Evolutionary conservation across 2,888 invertebrate species (phyloP).

Genomic region (Drosophila tanythrix): DNA sequence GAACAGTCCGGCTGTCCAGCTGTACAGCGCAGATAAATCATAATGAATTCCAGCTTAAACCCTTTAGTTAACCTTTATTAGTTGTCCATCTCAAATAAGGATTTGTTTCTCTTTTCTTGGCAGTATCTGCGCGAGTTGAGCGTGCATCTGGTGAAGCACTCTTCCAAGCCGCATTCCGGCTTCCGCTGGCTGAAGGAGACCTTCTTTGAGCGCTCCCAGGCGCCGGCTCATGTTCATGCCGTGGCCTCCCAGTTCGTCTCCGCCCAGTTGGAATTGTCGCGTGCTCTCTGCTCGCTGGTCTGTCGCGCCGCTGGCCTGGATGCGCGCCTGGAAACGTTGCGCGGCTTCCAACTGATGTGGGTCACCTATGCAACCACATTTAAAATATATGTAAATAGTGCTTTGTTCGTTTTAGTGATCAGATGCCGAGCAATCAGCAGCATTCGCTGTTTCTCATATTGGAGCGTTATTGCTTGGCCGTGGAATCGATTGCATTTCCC

Average conservation of each 20-base stretch:
- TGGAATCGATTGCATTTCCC: constrained; percentile 92
- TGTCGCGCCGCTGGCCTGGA: constrained; percentile 89
- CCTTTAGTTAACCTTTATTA: neutral
- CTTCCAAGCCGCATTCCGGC: constrained; percentile 85
- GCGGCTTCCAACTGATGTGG: constrained; percentile 93
- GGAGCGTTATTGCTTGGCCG: constrained; percentile 92
- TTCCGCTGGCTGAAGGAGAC: constrained; percentile 85
- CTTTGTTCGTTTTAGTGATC: constrained; percentile 87
- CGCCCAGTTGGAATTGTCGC: constrained; percentile 92
- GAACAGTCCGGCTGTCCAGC: neutral
- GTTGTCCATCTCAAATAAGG: neutral
- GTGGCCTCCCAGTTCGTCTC: constrained; percentile 92
- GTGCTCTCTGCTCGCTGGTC: constrained; percentile 91
- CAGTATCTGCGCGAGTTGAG: constrained; percentile 94
- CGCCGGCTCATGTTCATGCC: constrained; percentile 91
- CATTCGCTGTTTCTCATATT: constrained; percentile 91
- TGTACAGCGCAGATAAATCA: neutral
- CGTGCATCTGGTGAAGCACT: constrained; percentile 91
- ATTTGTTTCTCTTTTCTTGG: constrained; percentile 19
- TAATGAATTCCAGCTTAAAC: neutral
- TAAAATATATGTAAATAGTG: neutral
- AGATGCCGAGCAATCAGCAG: constrained; percentile 89
- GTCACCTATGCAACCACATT: constrained; percentile 33
- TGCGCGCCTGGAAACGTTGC: constrained; percentile 89
- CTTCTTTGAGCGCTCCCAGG: constrained; percentile 86